Evolutionary conservation across 2,888 invertebrate species (phyloP).

Genomic region (Phaedon cochleariae): DNA sequence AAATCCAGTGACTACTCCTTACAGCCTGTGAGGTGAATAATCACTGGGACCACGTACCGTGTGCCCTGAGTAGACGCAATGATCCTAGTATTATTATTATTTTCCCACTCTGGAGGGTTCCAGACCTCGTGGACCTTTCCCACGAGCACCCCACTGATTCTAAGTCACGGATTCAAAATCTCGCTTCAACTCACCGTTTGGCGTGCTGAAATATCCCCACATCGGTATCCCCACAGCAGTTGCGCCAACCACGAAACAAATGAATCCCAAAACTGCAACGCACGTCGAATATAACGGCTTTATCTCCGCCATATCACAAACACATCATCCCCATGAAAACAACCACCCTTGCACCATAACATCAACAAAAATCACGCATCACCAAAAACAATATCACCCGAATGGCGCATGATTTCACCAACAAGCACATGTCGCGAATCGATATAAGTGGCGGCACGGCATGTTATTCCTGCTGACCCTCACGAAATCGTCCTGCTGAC

Average conservation of each 20-base stretch:
- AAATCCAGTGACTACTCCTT: too few species aligned
- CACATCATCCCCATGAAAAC: conserved; percentile 38
- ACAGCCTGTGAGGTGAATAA: too few species aligned
- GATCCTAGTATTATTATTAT: too few species aligned
- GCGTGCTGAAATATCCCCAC: conserved; percentile 86
- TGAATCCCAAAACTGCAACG: conserved; percentile 76
- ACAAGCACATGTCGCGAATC: conserved; percentile 46
- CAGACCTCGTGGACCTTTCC: too few species aligned
- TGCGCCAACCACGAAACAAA: conserved; percentile 83
- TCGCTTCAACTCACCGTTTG: conserved; percentile 66
- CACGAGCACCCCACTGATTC: too few species aligned
- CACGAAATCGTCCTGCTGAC: too few species aligned
- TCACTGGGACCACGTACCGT: too few species aligned
- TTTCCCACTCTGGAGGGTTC: too few species aligned
- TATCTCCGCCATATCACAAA: conserved; percentile 65
- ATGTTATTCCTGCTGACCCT: conserved; percentile 32
- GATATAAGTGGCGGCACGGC: conserved; percentile 40
- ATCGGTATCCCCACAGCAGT: conserved; percentile 84
- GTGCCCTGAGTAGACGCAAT: too few species aligned
- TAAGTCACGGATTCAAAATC: neutral
- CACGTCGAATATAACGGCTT: conserved; percentile 75
- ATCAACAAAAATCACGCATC: conserved; percentile 32
- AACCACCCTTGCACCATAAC: conserved; percentile 27
- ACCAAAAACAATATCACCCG: conserved; percentile 34
- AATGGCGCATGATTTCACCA: conserved; percentile 41